A percentile compares a stretch with the other conserved stretches of the same genome.
Conservation (phyloP, 2,888 invertebrate genomes). For the Drosophila barbarae region DNA sequence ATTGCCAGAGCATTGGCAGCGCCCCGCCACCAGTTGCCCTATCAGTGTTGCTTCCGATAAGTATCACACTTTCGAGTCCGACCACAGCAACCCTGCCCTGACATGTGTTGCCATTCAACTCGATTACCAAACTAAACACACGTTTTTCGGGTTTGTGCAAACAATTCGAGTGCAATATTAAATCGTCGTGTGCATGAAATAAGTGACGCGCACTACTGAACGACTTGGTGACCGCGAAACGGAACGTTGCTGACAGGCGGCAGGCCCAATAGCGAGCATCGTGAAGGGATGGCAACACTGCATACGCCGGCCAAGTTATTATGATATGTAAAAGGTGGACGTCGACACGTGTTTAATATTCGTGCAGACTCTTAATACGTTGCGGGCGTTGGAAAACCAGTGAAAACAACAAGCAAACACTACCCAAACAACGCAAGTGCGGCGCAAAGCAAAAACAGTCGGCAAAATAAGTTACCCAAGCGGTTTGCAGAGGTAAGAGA, state of each 20-base stretch:
- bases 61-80: slow-evolving; percentile 10
- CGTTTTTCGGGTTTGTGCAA: slow-evolving; percentile 50
- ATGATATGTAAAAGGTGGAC: slow-evolving; percentile 72
- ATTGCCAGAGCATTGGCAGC: not conserved
- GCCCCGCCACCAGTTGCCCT: not conserved
- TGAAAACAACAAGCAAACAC: slow-evolving; percentile 42
- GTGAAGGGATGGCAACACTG: slow-evolving; percentile 64
- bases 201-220: not conserved
- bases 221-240: not conserved
- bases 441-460: slow-evolving; percentile 25
- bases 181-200: not conserved
- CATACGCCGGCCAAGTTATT: slow-evolving; percentile 74
- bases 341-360: slow-evolving; percentile 78
- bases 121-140: slow-evolving; percentile 32
- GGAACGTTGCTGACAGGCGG: slow-evolving; percentile 2
- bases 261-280: slow-evolving; percentile 16
- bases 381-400: slow-evolving; percentile 36
- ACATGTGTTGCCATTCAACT: slow-evolving; percentile 53
- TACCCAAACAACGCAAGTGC: slow-evolving; percentile 34
- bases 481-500: slow-evolving; percentile 63
- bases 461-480: slow-evolving; percentile 57
- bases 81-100: slow-evolving; percentile 27
- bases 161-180: slow-evolving; percentile 27
- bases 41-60: not conserved
- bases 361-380: slow-evolving; percentile 46